Percentiles rank a stretch among this genome's conserved stretches.
phyloP scores from a whole-genome alignment of 2,113 vertebrate genomes.

The Laticauda colubrina region DNA sequence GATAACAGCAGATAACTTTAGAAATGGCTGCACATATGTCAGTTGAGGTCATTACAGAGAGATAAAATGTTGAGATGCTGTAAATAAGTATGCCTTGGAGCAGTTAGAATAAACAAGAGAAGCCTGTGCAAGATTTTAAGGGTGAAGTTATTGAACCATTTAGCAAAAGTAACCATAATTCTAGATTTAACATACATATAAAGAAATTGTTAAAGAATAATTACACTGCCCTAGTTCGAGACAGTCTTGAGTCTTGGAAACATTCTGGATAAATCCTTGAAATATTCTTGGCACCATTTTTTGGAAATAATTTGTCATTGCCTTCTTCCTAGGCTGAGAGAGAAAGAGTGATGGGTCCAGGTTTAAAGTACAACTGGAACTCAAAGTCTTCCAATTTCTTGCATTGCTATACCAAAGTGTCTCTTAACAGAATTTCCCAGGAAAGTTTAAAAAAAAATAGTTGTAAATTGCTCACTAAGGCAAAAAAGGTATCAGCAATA shows the following conservation, averaged over 20 bases:
- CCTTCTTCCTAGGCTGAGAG: background rate
- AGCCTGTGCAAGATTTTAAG: background rate
- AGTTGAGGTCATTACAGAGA: conserved; percentile 1
- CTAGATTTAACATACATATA: background rate
- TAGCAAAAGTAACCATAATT: conserved; percentile 10
- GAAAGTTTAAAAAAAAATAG: background rate
- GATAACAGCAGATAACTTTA: background rate
- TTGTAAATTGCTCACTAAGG: background rate
- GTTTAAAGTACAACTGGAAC: background rate
- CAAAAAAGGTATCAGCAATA: background rate
- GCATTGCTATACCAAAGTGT: background rate
- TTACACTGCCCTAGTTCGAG: background rate
- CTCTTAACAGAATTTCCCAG: background rate
- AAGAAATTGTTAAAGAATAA: background rate
- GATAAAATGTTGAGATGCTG: conserved; percentile 5
- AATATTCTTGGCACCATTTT: background rate
- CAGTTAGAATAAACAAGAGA: background rate
- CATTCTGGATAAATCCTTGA: background rate
- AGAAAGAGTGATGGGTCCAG: background rate
- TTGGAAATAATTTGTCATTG: background rate
- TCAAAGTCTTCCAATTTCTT: background rate
- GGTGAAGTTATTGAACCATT: conserved; percentile 17
- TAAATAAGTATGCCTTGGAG: conserved; percentile 3
- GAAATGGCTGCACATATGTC: background rate
- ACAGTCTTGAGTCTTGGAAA: background rate